A percentile compares a stretch with the other conserved stretches of the same genome.
Evolutionary conservation across 2,888 invertebrate species (phyloP).

Genomic region (Rapana venosa): DNA sequence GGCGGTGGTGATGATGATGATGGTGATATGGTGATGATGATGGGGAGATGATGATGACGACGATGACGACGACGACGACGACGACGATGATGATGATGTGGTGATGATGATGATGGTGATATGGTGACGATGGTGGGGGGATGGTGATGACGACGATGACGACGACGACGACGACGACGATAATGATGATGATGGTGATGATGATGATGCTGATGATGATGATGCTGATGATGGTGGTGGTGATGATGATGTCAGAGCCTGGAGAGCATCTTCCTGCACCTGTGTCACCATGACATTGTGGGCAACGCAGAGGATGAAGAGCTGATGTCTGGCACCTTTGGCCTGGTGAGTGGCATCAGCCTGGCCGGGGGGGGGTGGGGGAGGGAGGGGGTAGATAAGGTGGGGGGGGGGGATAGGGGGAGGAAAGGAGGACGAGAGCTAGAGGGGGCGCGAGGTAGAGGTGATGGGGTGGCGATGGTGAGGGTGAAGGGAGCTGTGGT

Average conservation of each 20-base stretch:
- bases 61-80: constrained; percentile 1
- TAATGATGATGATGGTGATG: constrained; percentile 16
- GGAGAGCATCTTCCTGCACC: constrained; percentile 94
- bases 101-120: constrained; percentile 5
- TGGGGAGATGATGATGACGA: background rate
- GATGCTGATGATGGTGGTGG: constrained; percentile 21
- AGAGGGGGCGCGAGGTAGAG: no score
- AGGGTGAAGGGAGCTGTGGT: background rate
- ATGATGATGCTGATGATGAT: constrained; percentile 19
- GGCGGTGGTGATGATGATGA: background rate
- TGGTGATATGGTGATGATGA: background rate
- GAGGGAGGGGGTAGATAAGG: background rate
- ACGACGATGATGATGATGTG: background rate
- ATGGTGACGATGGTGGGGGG: background rate
- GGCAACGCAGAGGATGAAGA: constrained; percentile 45
- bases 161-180: background rate
- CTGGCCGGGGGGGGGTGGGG: background rate
- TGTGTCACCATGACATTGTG: constrained; percentile 79
- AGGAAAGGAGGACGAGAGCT: no score
- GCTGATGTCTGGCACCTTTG: constrained; percentile 31
- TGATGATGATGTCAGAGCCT: constrained; percentile 80
- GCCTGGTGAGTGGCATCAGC: background rate
- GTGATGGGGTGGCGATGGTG: no score
- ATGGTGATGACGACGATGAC: constrained; percentile 4
- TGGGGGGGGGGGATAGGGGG: no score